Percentiles rank a stretch among this genome's conserved stretches.
Conservation (phyloP, 2,888 invertebrate species). For the Heliothis peltigera region DNA sequence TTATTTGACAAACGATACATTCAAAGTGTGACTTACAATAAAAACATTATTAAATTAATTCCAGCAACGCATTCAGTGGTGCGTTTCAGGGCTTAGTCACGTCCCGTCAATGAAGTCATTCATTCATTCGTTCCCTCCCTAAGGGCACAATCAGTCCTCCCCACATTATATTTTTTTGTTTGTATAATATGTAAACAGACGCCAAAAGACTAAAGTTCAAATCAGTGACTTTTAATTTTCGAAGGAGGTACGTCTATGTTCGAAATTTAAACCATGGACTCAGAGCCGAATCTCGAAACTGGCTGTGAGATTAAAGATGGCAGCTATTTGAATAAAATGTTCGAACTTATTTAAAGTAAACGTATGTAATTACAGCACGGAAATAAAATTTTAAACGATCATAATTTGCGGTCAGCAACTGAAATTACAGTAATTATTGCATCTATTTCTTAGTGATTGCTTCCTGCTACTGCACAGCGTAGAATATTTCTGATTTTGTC, state of each 20-base stretch:
- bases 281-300: conserved; percentile 11
- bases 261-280: conserved; percentile 13
- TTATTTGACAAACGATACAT: conserved; percentile 51
- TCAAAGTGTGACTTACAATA: conserved; percentile 35
- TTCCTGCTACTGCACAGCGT: neutral
- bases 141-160: conserved; percentile 63
- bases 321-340: conserved; percentile 33
- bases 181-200: conserved; percentile 60
- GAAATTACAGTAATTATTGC: conserved; percentile 25
- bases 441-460: too few relatives aligned
- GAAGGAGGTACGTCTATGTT: conserved; percentile 10
- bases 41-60: conserved; percentile 57
- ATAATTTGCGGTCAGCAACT: conserved; percentile 24
- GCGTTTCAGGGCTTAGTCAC: conserved; percentile 64
- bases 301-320: conserved; percentile 3
- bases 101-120: conserved; percentile 60
- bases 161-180: conserved; percentile 59
- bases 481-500: conserved; percentile 21
- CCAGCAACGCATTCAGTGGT: conserved; percentile 53
- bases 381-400: conserved; percentile 33
- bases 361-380: conserved; percentile 25
- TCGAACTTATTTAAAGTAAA: conserved; percentile 32
- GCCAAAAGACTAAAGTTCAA: conserved; percentile 2
- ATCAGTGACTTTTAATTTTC: neutral
- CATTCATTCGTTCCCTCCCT: conserved; percentile 50